A percentile compares a stretch with the other conserved stretches of the same genome.
These are phyloP conservation scores for Corythornis vintsioides DNA, from an alignment of 2,113 vertebrate species.

Conservation along the genomic window DNA sequence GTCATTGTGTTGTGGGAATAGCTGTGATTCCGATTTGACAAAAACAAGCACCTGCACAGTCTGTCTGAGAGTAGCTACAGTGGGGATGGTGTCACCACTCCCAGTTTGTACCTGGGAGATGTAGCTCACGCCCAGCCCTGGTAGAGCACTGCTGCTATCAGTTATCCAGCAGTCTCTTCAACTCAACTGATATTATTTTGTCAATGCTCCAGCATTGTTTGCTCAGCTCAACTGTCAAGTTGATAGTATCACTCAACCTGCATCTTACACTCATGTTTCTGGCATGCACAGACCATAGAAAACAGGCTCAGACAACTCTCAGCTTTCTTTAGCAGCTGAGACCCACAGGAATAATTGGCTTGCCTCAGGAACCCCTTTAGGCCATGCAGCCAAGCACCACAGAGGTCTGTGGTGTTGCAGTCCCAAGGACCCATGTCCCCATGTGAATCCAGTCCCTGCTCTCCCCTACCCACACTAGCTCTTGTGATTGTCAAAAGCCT, in stretches of 20 bases:
- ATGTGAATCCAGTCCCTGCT: no score
- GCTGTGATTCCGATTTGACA: not conserved
- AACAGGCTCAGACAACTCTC: not conserved
- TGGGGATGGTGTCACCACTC: not conserved
- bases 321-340: no score
- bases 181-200: not conserved
- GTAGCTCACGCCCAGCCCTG: rapidly evolving
- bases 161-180: not conserved
- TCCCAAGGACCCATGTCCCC: not conserved
- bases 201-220: not conserved
- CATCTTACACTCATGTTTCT: not conserved
- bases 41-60: rapidly evolving
- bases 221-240: not conserved
- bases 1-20: rapidly evolving
- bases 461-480: rapidly evolving
- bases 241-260: rapidly evolving
- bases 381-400: not conserved
- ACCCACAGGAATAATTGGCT: not conserved
- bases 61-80: rapidly evolving
- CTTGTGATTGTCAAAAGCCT: rapidly evolving
- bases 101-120: rapidly evolving
- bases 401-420: rapidly evolving
- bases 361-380: not conserved
- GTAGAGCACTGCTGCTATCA: not conserved
- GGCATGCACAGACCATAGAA: rapidly evolving